Conservation (phyloP, 1,140 invertebrate species). For the Diuraphis noxia region DNA sequence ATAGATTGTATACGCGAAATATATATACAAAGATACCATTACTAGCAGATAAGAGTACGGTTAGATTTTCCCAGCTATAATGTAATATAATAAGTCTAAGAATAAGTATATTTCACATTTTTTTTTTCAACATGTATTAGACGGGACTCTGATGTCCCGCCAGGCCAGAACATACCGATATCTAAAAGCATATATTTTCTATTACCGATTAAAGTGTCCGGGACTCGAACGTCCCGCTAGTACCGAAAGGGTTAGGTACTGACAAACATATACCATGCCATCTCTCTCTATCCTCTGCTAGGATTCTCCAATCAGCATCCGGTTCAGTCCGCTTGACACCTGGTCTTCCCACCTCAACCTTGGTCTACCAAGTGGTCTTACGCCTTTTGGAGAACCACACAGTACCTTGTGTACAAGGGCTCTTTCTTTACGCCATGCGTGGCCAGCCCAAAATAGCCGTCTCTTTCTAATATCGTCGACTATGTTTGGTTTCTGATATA, state of each 20-base stretch:
- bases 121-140: slow-evolving; percentile 20
- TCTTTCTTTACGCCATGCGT: not conserved
- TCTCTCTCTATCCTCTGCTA: not conserved
- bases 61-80: not conserved
- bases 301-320: not conserved
- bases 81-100: not conserved
- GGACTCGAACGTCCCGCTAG: no score
- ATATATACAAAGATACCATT: no score
- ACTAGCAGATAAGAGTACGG: no score
- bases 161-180: no score
- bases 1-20: not conserved
- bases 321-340: not conserved
- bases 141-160: no score
- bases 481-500: no score
- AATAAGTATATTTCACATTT: slow-evolving; percentile 24
- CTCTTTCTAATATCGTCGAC: not conserved
- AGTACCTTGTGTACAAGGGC: not conserved
- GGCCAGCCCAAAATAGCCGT: not conserved
- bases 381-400: not conserved
- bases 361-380: no score
- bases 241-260: no score
- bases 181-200: no score
- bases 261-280: not conserved
- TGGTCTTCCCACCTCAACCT: not conserved
- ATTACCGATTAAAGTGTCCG: no score